Base-by-base conservation (phyloP, 2,888 invertebrate genomes). In the Slavum lentiscoides region DNA sequence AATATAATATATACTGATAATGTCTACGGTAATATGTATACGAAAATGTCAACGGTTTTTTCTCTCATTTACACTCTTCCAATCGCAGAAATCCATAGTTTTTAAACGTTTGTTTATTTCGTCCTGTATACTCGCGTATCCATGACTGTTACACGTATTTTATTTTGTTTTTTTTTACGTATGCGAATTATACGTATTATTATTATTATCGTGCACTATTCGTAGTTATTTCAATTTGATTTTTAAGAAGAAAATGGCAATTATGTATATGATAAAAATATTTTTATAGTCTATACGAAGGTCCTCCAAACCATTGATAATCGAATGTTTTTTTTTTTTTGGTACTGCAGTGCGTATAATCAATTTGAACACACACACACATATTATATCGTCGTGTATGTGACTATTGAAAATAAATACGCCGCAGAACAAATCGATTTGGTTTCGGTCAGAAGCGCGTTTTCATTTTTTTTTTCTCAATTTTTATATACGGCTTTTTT, bases 361-460 rank as follows among this genome's bases (percentile, higher is more conserved):
- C 53, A 67, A 75, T 67, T 66, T 64, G 11, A 58, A 21, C n/a
- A 66, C 30, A 30, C 30, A 30, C 4, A 30, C 30, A 30, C 30
- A 30, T 30, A 1, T n/a, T n/a, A 1, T 30, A 30, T 30, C 30
- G 30, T 58, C 23, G 9, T 39, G 39, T n/a, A n/a, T 75, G 67
- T 67, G 75, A 75, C 37, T 67, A 30, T 30, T 58, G 58, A 13
- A 23, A 75, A 43, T 23, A 55, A 39, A 58, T 58, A 66, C 23
- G 58, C 67, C 23, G 58, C 67, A 75, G 67, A 75, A 75, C 75
- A 39, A 75, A 75, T 67, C 39, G 75, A 58, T 58, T 75, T 75
- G 67, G 75, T 75, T 67, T 66, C 66, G 66, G 66, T 75, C 6
- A 43, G 9, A 43, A 43, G 30, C 4, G 2, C 30, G 6, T 43